Conservation (phyloP, 2,888 invertebrate genomes). For the Acleris emargana region DNA sequence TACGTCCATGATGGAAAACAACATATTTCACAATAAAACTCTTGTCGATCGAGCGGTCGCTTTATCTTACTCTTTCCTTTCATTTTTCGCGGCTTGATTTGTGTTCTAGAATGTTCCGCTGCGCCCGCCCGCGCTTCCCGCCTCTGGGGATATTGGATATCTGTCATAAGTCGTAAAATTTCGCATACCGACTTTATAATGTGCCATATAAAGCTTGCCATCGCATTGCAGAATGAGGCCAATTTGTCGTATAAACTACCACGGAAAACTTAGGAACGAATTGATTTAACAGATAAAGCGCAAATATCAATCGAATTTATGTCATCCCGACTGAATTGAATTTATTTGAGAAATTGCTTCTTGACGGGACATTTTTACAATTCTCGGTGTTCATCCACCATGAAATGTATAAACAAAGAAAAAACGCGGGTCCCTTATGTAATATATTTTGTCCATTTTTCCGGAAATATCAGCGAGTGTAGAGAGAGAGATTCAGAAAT, state of each 20-base stretch:
- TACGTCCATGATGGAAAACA: conserved; percentile 71
- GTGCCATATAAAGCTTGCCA: conserved; percentile 53
- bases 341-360: conserved; percentile 10
- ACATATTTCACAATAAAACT: conserved; percentile 73
- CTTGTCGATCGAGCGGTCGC: conserved; percentile 69
- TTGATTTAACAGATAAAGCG: conserved; percentile 40
- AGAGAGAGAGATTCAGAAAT: conserved; percentile 54
- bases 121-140: conserved; percentile 56
- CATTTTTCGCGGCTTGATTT: conserved; percentile 68
- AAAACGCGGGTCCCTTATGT: conserved; percentile 41
- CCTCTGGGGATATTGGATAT: conserved; percentile 72
- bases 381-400: conserved; percentile 23
- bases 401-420: conserved; percentile 46
- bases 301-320: conserved; percentile 20
- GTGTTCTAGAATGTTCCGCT: conserved; percentile 70
- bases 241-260: conserved; percentile 46
- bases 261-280: conserved; percentile 40
- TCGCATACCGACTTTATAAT: conserved; percentile 65
- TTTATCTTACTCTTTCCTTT: conserved; percentile 68
- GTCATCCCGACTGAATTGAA: conserved; percentile 2
- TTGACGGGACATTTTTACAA: conserved; percentile 8
- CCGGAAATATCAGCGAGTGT: conserved; percentile 49
- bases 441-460: conserved; percentile 53
- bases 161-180: conserved; percentile 74
- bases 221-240: conserved; percentile 47